Conservation (phyloP, 2,113 vertebrate species). For the Gallinago undulata region DNA sequence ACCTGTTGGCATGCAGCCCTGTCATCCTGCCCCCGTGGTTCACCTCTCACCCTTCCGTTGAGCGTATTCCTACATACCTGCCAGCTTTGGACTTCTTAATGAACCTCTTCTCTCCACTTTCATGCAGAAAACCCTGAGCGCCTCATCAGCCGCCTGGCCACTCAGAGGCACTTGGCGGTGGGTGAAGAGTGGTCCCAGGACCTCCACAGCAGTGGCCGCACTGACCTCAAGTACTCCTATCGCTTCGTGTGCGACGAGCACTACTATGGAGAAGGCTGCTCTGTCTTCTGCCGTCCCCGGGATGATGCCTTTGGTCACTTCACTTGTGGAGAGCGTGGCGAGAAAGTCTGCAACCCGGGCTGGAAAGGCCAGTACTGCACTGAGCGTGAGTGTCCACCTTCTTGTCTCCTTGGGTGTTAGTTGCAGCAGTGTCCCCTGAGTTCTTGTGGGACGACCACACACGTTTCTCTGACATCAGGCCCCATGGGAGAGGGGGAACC, state of each 20-base stretch:
- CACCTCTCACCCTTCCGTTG: neutral
- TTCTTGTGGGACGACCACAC: neutral
- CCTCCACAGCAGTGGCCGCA: slow-evolving; percentile 86
- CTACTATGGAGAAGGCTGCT: slow-evolving; percentile 97
- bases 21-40: neutral
- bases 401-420: neutral
- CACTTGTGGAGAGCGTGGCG: slow-evolving; percentile 93
- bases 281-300: slow-evolving; percentile 93
- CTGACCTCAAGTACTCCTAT: slow-evolving; percentile 95
- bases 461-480: neutral
- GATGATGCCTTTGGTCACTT: slow-evolving; percentile 97
- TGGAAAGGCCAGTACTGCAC: slow-evolving; percentile 98
- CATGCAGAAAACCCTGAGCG: slow-evolving; percentile 89
- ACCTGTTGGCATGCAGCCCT: neutral
- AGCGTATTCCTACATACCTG: neutral
- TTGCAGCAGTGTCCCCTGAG: neutral
- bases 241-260: slow-evolving; percentile 96
- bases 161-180: slow-evolving; percentile 92
- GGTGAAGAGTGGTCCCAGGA: slow-evolving; percentile 97
- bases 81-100: neutral
- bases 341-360: slow-evolving; percentile 94
- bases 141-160: slow-evolving; percentile 93
- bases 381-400: slow-evolving; percentile 84
- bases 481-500: neutral
- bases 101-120: neutral